These are phyloP conservation scores for Zophobas atratus DNA, from an alignment of 1,140 invertebrate genomes.

Conservation along the genomic window DNA sequence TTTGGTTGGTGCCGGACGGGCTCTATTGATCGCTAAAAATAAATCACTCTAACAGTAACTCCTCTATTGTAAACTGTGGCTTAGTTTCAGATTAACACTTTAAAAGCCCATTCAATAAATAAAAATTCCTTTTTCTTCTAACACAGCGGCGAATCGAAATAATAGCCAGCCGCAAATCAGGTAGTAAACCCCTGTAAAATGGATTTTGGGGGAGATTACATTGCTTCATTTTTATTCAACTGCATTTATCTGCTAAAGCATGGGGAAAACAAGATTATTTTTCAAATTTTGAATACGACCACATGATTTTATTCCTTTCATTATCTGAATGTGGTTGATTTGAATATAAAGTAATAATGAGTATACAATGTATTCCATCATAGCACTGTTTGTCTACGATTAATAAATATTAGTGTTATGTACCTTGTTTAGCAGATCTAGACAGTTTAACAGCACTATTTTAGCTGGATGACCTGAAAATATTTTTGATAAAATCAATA, in stretches of 20 bases:
- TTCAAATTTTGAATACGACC: too few species aligned
- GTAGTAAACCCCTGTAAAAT: conserved; percentile 16
- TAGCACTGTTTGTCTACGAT: too few species aligned
- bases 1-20: conserved; percentile 22
- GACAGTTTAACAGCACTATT: too few species aligned
- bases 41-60: conserved; percentile 39
- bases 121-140: conserved; percentile 15
- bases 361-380: too few species aligned
- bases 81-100: conserved; percentile 35
- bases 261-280: too few species aligned
- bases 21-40: conserved; percentile 41
- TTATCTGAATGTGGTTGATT: too few species aligned
- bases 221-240: conserved; percentile 23
- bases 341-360: too few species aligned
- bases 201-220: conserved; percentile 24
- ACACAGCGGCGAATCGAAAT: background rate
- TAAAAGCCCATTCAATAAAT: conserved; percentile 32
- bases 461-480: too few species aligned
- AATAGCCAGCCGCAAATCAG: conserved; percentile 7
- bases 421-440: too few species aligned
- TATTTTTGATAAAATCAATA: too few species aligned
- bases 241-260: background rate
- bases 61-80: conserved; percentile 37
- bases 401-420: too few species aligned
- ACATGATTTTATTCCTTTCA: too few species aligned